Percentiles rank a stretch among this genome's conserved stretches.
Conservation (phyloP, 1,140 invertebrate species). For the Drosophila suzukii region DNA sequence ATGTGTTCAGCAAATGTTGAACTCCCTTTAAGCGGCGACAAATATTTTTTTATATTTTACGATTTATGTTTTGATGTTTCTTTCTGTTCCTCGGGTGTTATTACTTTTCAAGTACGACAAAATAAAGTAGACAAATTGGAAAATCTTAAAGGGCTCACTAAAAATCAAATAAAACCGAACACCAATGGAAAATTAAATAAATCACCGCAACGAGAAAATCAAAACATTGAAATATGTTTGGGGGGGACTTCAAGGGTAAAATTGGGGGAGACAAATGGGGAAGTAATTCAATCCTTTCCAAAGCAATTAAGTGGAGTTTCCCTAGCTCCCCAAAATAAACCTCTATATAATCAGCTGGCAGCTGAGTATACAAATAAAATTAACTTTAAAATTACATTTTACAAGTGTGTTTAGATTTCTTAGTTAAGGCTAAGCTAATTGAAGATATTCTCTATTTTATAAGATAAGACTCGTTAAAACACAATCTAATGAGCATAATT, state of each 20-base stretch:
- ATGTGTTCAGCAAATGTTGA: conserved; percentile 78
- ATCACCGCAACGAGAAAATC: conserved; percentile 47
- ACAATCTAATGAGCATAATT: not conserved
- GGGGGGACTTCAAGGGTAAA: not conserved
- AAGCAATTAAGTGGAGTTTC: conserved; percentile 57
- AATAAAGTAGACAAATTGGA: conserved; percentile 65
- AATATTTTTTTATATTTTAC: conserved; percentile 43
- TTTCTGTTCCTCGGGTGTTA: conserved; percentile 11
- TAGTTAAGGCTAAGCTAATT: no score
- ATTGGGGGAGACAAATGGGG: conserved; percentile 8
- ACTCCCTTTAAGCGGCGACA: conserved; percentile 47
- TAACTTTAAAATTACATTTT: not conserved
- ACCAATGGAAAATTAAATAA: conserved; percentile 49
- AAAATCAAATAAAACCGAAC: conserved; percentile 47
- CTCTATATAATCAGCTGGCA: not conserved
- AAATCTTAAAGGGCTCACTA: conserved; percentile 55
- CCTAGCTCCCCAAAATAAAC: not conserved
- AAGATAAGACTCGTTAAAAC: no score
- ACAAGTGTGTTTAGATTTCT: not conserved
- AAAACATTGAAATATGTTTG: conserved; percentile 49
- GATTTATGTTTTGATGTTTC: conserved; percentile 33
- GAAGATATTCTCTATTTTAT: no score
- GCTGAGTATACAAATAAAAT: conserved; percentile 2
- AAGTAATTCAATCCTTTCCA: conserved; percentile 59
- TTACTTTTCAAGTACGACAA: conserved; percentile 43